Evolutionary conservation across 2,113 vertebrate genomes (phyloP).

Genomic region (Sus scrofa): DNA sequence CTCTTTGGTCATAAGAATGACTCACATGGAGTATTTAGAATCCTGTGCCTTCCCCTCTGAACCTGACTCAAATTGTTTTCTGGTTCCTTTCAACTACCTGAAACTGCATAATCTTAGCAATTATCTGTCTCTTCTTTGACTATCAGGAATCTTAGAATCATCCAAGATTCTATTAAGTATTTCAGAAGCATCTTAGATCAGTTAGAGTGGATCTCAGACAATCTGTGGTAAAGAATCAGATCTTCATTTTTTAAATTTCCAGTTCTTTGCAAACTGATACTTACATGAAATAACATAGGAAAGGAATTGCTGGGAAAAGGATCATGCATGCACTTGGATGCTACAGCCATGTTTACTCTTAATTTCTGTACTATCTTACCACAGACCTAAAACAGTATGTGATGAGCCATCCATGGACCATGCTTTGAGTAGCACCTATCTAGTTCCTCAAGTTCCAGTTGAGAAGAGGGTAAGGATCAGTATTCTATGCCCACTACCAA

Average conservation of each 20-base stretch:
- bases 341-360: not conserved
- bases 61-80: not conserved
- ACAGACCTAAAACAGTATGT: not conserved
- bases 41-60: not conserved
- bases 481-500: not conserved
- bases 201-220: not conserved
- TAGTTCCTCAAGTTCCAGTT: not conserved
- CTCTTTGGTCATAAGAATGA: not conserved
- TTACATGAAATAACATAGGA: not conserved
- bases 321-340: not conserved
- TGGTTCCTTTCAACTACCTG: not conserved
- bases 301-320: not conserved
- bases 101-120: not conserved
- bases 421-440: not conserved
- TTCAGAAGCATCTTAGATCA: not conserved
- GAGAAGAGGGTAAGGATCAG: not conserved
- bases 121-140: not conserved
- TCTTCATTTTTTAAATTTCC: not conserved
- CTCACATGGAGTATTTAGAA: not conserved
- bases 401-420: not conserved
- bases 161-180: not conserved
- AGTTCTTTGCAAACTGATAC: not conserved
- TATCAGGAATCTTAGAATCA: not conserved
- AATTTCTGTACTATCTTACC: not conserved
- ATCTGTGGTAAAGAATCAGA: not conserved